Percentiles rank a stretch among this genome's conserved stretches.
These are phyloP conservation scores for Porites cylindrica DNA, from an alignment of 92 coral and sea anemone species.

Conservation along the genomic window DNA sequence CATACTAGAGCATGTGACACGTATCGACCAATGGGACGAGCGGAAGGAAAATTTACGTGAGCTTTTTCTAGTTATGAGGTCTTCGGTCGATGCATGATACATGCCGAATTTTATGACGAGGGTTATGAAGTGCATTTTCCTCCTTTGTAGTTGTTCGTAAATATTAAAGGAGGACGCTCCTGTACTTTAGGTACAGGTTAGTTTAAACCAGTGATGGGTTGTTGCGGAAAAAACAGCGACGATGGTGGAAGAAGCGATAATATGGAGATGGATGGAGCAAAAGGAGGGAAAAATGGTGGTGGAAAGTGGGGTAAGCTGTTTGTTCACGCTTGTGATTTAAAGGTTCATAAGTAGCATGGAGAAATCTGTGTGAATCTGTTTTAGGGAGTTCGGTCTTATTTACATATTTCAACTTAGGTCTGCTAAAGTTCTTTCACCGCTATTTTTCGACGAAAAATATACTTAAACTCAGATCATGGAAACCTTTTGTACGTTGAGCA, in stretches of 20 bases:
- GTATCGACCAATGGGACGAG: slow-evolving; percentile 24
- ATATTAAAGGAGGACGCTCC: neutral
- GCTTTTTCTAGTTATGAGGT: neutral
- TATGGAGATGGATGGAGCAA: slow-evolving; percentile 77
- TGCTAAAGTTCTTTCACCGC: too few relatives aligned
- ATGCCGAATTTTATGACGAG: neutral
- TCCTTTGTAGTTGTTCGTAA: neutral
- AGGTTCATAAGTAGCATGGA: neutral
- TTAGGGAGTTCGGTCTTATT: neutral
- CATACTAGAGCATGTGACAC: slow-evolving; percentile 10
- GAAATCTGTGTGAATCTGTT: neutral
- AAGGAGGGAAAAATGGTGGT: slow-evolving; percentile 68
- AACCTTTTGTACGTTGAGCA: too few relatives aligned
- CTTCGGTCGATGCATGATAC: neutral
- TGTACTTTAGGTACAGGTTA: neutral
- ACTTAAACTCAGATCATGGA: too few relatives aligned
- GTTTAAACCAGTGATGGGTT: slow-evolving; percentile 79
- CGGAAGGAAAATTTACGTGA: neutral
- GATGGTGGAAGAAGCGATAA: slow-evolving; percentile 57
- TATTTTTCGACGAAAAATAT: too few relatives aligned
- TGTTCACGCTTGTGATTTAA: neutral
- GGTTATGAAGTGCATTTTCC: neutral
- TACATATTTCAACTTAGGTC: too few relatives aligned
- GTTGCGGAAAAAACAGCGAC: slow-evolving; percentile 95
- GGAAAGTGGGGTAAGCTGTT: slow-evolving; percentile 82